phyloP scores from a whole-genome alignment of 2,888 invertebrate species.

The Leuctra nigra region DNA sequence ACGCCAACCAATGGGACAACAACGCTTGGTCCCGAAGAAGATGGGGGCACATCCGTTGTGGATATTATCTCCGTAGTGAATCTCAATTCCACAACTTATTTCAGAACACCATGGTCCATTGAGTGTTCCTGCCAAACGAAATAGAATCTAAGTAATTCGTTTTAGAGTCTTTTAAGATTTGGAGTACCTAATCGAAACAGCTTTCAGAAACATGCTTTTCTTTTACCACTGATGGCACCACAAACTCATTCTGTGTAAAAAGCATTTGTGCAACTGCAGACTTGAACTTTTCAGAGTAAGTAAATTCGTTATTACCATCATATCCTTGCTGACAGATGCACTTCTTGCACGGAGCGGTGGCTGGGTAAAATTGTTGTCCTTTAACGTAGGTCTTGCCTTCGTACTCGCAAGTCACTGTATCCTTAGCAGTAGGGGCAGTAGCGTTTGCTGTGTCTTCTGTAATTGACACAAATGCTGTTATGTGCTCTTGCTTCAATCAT shows the following conservation, averaged over 20 bases:
- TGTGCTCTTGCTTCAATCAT: too few species aligned
- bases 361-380: slow-evolving; percentile 29
- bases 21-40: slow-evolving; percentile 27
- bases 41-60: slow-evolving; percentile 30
- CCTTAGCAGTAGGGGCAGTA: background rate
- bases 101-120: slow-evolving; percentile 28
- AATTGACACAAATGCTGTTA: too few species aligned
- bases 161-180: too few species aligned
- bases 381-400: slow-evolving; percentile 27
- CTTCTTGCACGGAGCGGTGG: slow-evolving; percentile 7
- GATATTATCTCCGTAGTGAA: slow-evolving; percentile 26
- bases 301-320: too few species aligned
- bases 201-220: too few species aligned
- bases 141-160: too few species aligned
- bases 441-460: too few species aligned
- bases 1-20: slow-evolving; percentile 31
- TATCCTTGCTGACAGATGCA: slow-evolving; percentile 16
- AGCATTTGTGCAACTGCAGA: too few species aligned
- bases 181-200: too few species aligned
- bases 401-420: slow-evolving; percentile 26
- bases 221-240: too few species aligned
- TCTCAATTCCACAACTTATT: slow-evolving; percentile 29
- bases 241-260: too few species aligned
- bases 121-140: slow-evolving; percentile 15
- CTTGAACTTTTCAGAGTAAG: too few species aligned